Percentiles rank a stretch among this genome's conserved stretches.
Conservation (phyloP, 2,797 vertebrate genomes). For the Xenentodon cancila region DNA sequence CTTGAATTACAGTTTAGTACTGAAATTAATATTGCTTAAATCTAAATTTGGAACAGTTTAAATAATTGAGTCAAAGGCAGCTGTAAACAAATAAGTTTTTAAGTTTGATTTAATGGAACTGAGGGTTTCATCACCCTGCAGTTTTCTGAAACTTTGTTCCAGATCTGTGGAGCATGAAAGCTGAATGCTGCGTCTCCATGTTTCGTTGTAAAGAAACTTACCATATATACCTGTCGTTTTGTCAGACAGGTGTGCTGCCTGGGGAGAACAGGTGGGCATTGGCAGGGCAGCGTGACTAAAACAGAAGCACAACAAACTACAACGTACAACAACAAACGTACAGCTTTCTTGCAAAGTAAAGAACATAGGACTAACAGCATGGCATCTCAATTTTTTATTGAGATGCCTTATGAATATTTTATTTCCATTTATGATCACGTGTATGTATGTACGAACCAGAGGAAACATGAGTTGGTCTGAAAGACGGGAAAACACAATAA, state of each 20-base stretch:
- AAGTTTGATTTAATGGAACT: too few relatives aligned
- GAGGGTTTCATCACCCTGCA: too few relatives aligned
- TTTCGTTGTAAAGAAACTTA: conserved; percentile 43
- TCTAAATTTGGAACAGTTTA: too few relatives aligned
- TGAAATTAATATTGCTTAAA: too few relatives aligned
- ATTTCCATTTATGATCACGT: conserved; percentile 38
- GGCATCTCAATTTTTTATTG: conserved; percentile 22
- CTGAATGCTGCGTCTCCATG: too few relatives aligned
- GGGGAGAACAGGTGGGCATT: conserved; percentile 23
- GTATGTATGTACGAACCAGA: conserved; percentile 41
- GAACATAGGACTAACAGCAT: conserved; percentile 7
- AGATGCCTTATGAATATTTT: conserved; percentile 70
- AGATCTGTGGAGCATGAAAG: too few relatives aligned
- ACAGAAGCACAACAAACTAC: conserved; percentile 7
- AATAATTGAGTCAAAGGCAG: too few relatives aligned
- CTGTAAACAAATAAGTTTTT: too few relatives aligned
- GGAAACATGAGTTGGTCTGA: conserved; percentile 45
- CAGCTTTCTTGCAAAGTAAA: conserved; percentile 26
- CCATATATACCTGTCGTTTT: conserved; percentile 71
- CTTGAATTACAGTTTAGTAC: too few relatives aligned
- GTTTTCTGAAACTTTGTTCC: too few relatives aligned
- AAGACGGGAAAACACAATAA: conserved; percentile 28
- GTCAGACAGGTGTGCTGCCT: conserved; percentile 61
- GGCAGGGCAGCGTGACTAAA: conserved; percentile 22
- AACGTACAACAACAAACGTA: conserved; percentile 9